Evolutionary conservation across 2,113 vertebrate species (phyloP).

Genomic region (Crotophaga sulcirostris): DNA sequence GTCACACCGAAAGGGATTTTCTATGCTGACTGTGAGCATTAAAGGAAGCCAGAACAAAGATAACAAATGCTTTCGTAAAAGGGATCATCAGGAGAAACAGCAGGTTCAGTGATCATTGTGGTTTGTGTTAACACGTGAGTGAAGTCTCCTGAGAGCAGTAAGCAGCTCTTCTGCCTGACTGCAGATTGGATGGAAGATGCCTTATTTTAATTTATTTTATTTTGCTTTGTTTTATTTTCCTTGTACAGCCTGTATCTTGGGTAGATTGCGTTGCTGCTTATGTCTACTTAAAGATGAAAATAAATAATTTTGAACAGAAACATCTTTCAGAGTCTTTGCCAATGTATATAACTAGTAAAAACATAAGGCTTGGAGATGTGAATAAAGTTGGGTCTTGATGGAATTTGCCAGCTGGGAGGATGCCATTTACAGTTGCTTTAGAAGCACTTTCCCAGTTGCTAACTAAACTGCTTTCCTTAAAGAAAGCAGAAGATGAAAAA

Average conservation of each 20-base stretch:
- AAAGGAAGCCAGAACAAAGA: not conserved
- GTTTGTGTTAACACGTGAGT: not conserved
- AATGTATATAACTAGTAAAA: not conserved
- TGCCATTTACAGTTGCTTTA: not conserved
- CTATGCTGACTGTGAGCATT: not conserved
- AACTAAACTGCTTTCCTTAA: not conserved
- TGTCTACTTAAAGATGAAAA: not conserved
- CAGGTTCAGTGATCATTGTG: not conserved
- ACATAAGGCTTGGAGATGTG: not conserved
- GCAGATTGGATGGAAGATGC: not conserved
- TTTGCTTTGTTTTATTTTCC: not conserved
- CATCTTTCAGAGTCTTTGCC: not conserved
- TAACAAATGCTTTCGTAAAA: not conserved
- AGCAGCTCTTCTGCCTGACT: not conserved
- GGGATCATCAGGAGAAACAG: not conserved
- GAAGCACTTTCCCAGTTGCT: not conserved
- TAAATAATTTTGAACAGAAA: not conserved
- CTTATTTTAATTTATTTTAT: not conserved
- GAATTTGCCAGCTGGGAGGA: not conserved
- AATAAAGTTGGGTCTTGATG: not conserved
- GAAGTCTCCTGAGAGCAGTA: not conserved
- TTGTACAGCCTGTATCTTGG: not conserved
- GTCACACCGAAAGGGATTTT: not conserved
- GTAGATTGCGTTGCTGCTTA: not conserved
- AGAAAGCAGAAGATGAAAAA: not conserved